phyloP scores from a whole-genome alignment of 1,140 invertebrate species.

The Lasioglossum baleicum region DNA sequence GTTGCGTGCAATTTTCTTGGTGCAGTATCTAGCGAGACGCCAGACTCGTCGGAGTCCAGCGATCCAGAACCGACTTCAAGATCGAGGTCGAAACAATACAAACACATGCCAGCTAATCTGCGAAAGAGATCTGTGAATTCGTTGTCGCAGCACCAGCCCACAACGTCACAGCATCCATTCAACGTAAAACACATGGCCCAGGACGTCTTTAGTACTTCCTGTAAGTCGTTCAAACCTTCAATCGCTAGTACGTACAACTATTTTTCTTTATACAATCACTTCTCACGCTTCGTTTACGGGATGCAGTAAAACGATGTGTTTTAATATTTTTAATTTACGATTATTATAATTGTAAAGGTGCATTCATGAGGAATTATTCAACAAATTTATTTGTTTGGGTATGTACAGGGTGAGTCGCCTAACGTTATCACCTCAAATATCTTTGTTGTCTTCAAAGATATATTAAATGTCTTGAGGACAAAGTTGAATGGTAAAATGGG shows the following conservation, averaged over 20 bases:
- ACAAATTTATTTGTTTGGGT: too few relatives aligned
- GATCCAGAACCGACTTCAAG: constrained; percentile 74
- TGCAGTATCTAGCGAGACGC: constrained; percentile 77
- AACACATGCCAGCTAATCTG: constrained; percentile 71
- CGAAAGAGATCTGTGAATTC: constrained; percentile 77
- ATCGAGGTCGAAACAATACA: constrained; percentile 73
- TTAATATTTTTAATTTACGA: too few relatives aligned
- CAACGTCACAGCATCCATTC: constrained; percentile 75
- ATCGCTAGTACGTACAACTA: background rate
- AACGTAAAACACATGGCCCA: constrained; percentile 77
- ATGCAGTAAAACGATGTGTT: too few relatives aligned
- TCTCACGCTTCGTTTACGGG: too few relatives aligned
- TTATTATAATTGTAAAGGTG: too few relatives aligned
- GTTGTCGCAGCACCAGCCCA: constrained; percentile 68
- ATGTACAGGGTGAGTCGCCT: too few relatives aligned
- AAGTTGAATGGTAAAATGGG: too few relatives aligned
- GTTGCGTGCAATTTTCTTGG: constrained; percentile 18
- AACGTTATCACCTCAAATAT: too few relatives aligned
- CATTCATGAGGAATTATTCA: too few relatives aligned
- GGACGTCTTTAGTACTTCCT: constrained; percentile 75
- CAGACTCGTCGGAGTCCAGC: constrained; percentile 77
- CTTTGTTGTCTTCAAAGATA: too few relatives aligned
- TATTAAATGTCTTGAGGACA: too few relatives aligned
- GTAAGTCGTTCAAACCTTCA: constrained; percentile 64
- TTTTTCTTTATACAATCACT: background rate